Base-by-base conservation (phyloP, 2,113 vertebrate species). In the Syrrhaptes paradoxus region DNA sequence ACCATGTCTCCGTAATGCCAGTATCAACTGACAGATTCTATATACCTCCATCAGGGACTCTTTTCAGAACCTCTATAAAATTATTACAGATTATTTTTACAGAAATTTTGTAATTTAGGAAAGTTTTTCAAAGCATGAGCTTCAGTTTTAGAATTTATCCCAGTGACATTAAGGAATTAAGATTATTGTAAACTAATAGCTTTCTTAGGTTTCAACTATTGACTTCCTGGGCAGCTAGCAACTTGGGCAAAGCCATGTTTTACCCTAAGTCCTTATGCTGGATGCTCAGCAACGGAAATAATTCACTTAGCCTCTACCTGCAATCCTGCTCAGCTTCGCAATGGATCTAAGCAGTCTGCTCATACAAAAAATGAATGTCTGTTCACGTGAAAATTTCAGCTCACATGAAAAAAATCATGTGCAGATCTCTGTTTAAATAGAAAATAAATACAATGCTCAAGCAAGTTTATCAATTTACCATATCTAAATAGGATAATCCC, bases 361-460 rank as follows among this genome's bases (percentile, higher is more conserved):
- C 7, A 2, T 17, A 32, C 1, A 12, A 71, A 46, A 28, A 66
- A 62, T 0, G 0, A 74, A 19, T 11, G 13, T 31, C 34, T 73
- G 6, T 5, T 58, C 29, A 36, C 4, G 2, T 29, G 18, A 54
- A 79, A 76, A 43, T 7, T 54, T 58, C 20, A 54, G 6, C 6
- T 77, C 22, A 70, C 13, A 29, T 4, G 21, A 75, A 70, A 58
- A 86, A 45, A 63, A 17, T 1, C 13, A 7, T 49, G 7, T 20
- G 8, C 32, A 78, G 17, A 34, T 75, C 13, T 75, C 18, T 32
- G 29, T 76, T 90, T 75, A 76, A 59, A 61, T 17, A 82, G 41
- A 55, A 55, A 93, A 55, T n/a, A 61, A 66, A 77, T 25, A 17
- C 7, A 72, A 32, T 0, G 1, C 13, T 63, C 26, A 59, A 48